These are phyloP conservation scores for Cairina moschata DNA, from an alignment of 2,113 vertebrate species.

Conservation along the genomic window DNA sequence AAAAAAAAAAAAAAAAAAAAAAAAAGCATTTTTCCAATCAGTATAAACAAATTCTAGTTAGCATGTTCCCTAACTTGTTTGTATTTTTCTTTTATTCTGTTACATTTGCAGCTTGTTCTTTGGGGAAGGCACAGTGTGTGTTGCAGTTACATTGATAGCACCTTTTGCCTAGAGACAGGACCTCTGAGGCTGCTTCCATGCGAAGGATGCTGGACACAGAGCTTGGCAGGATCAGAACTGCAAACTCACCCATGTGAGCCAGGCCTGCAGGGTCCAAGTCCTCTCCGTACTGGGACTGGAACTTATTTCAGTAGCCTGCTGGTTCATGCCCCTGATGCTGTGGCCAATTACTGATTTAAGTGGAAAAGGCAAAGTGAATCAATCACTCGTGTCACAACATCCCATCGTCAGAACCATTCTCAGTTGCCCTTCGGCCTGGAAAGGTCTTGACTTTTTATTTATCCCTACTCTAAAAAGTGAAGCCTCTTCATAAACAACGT, in stretches of 20 bases:
- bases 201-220: background rate
- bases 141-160: background rate
- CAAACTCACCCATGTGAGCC: accelerated
- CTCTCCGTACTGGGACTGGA: background rate
- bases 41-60: background rate
- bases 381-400: background rate
- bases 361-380: background rate
- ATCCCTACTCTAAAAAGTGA: background rate
- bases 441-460: background rate
- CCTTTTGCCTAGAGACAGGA: background rate
- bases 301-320: background rate
- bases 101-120: background rate
- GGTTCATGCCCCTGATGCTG: background rate
- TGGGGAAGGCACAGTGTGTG: background rate
- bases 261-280: background rate
- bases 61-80: background rate
- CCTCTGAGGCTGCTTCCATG: background rate
- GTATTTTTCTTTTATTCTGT: too few relatives aligned
- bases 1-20: background rate
- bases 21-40: background rate
- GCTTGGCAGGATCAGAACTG: background rate
- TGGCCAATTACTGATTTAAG: background rate
- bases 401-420: background rate
- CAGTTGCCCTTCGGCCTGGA: background rate
- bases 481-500: background rate